A percentile compares a stretch with the other conserved stretches of the same genome.
These are phyloP conservation scores for Andinoacara biseriatus DNA, from an alignment of 2,113 vertebrate species.

Conservation along the genomic window DNA sequence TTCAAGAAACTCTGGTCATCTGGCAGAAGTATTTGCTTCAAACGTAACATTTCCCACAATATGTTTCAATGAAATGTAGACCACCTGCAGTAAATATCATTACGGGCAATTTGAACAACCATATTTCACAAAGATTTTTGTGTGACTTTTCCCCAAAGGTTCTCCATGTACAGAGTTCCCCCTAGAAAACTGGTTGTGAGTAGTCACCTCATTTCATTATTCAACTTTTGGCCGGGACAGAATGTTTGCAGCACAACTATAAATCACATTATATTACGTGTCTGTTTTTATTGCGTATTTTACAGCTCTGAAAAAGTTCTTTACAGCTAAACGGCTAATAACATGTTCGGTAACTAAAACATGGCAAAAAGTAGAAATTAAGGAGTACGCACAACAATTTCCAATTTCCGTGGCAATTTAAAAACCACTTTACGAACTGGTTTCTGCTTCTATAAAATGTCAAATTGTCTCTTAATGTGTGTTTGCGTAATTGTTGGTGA, in stretches of 20 bases:
- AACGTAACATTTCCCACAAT: slow-evolving; percentile 75
- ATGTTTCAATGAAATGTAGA: slow-evolving; percentile 72
- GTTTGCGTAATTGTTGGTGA: slow-evolving; percentile 39
- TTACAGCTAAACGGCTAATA: slow-evolving; percentile 41
- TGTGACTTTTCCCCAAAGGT: slow-evolving; percentile 67
- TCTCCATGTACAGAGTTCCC: slow-evolving; percentile 43
- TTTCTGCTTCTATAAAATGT: slow-evolving; percentile 24
- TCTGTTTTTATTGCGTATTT: slow-evolving; percentile 58
- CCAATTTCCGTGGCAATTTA: slow-evolving; percentile 16
- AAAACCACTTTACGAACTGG: slow-evolving; percentile 21
- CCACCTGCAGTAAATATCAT: slow-evolving; percentile 80
- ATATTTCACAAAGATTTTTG: slow-evolving; percentile 75
- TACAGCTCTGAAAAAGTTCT: slow-evolving; percentile 42
- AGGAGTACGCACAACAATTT: background rate
- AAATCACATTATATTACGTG: slow-evolving; percentile 71
- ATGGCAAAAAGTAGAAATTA: slow-evolving; percentile 16
- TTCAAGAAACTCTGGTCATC: slow-evolving; percentile 54
- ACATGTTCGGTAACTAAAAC: slow-evolving; percentile 30
- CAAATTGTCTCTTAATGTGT: slow-evolving; percentile 28
- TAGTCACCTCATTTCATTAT: slow-evolving; percentile 67
- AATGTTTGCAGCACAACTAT: slow-evolving; percentile 48
- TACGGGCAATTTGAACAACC: slow-evolving; percentile 75
- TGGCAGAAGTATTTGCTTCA: slow-evolving; percentile 59
- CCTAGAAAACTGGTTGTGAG: slow-evolving; percentile 62
- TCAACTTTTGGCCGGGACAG: slow-evolving; percentile 56